Conservation (phyloP, 2,888 invertebrate genomes). For the Augochlorella aurata region DNA sequence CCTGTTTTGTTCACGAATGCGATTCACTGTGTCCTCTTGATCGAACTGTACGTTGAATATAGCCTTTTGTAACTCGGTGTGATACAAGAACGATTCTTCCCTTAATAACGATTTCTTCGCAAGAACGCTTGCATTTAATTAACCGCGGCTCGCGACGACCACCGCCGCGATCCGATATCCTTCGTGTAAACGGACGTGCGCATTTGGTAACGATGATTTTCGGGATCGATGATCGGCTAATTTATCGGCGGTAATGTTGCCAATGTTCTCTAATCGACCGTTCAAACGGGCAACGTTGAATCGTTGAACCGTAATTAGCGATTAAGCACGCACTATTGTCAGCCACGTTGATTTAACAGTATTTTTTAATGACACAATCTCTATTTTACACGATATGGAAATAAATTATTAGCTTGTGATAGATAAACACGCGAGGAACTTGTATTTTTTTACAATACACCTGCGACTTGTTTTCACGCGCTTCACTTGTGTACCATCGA, state of each 20-base stretch:
- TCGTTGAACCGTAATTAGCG: conserved; percentile 25
- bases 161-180: not conserved
- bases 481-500: conserved; percentile 32
- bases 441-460: conserved; percentile 36
- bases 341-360: conserved; percentile 44
- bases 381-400: conserved; percentile 49
- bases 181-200: not conserved
- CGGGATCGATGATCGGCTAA: conserved; percentile 21
- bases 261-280: conserved; percentile 20
- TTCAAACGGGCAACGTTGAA: conserved; percentile 18
- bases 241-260: conserved; percentile 24
- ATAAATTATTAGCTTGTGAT: conserved; percentile 49
- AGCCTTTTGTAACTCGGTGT: not conserved
- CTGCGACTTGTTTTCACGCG: conserved; percentile 18
- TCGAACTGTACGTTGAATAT: conserved; percentile 17
- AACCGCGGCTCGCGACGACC: not conserved
- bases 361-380: conserved; percentile 38
- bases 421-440: conserved; percentile 36
- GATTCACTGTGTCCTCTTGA: conserved; percentile 12
- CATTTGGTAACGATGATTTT: not conserved
- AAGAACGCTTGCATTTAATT: conserved; percentile 10
- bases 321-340: conserved; percentile 38
- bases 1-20: conserved; percentile 15
- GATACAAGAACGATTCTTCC: not conserved
- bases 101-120: not conserved